These are phyloP conservation scores for Azorinus chamasolen DNA, from an alignment of 2,888 invertebrate genomes.

Conservation along the genomic window DNA sequence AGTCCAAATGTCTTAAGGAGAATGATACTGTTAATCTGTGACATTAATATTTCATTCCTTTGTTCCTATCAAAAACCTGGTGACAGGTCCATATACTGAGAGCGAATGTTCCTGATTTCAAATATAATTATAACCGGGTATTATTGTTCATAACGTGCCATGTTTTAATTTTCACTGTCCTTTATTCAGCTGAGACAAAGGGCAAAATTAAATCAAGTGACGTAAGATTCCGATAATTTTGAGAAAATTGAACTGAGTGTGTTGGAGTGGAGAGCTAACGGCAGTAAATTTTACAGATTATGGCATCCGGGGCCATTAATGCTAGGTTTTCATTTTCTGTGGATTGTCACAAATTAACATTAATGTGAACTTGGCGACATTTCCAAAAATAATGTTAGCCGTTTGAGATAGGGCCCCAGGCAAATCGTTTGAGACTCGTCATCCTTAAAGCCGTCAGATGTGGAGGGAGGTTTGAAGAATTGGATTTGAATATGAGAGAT, in stretches of 20 bases:
- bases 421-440: neutral
- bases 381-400: constrained; percentile 46
- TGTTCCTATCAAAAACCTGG: constrained; percentile 18
- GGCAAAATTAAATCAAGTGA: constrained; percentile 63
- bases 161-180: constrained; percentile 62
- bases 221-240: constrained; percentile 58
- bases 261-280: constrained; percentile 34
- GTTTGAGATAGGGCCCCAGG: constrained; percentile 17
- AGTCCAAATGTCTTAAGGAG: neutral
- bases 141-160: constrained; percentile 59
- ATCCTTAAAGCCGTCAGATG: neutral
- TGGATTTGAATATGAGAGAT: constrained; percentile 61
- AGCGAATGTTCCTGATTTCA: constrained; percentile 25
- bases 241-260: constrained; percentile 54
- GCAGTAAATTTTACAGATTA: constrained; percentile 63
- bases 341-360: constrained; percentile 63
- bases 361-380: constrained; percentile 62
- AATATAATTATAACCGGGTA: constrained; percentile 53
- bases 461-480: constrained; percentile 36
- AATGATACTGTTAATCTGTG: constrained; percentile 1
- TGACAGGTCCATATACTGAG: constrained; percentile 38
- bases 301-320: constrained; percentile 60
- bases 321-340: constrained; percentile 61
- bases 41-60: constrained; percentile 46
- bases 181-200: constrained; percentile 44